These are phyloP conservation scores for Gryllus longicercus DNA, from an alignment of 2,888 invertebrate species.

Conservation along the genomic window DNA sequence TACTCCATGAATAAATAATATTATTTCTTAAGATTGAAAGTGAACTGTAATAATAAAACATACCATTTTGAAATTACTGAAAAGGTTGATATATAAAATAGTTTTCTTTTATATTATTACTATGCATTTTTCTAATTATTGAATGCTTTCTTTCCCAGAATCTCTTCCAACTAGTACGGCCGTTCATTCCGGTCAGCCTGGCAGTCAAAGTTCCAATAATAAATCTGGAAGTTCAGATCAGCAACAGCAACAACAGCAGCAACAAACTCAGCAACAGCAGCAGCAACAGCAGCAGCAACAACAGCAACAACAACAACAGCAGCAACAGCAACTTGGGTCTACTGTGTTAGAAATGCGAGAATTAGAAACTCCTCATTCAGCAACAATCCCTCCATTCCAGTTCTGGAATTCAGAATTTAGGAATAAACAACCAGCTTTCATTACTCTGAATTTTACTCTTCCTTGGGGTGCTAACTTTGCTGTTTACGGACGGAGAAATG, in stretches of 20 bases:
- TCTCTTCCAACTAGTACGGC: slow-evolving; percentile 69
- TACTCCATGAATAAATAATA: too few relatives aligned
- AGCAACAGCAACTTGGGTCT: slow-evolving; percentile 53
- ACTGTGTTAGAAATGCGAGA: slow-evolving; percentile 76
- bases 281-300: slow-evolving; percentile 58
- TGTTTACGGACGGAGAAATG: slow-evolving; percentile 90
- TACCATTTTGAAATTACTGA: too few relatives aligned
- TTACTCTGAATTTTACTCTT: slow-evolving; percentile 82
- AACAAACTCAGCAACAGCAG: slow-evolving; percentile 55
- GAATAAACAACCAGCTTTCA: slow-evolving; percentile 85
- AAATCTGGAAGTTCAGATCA: slow-evolving; percentile 21
- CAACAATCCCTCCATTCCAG: slow-evolving; percentile 83
- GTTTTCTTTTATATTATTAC: too few relatives aligned
- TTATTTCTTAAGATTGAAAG: too few relatives aligned
- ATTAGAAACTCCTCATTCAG: slow-evolving; percentile 76
- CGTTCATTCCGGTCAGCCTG: slow-evolving; percentile 58
- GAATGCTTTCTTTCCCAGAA: slow-evolving; percentile 51
- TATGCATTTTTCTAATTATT: not conserved
- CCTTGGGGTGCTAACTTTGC: slow-evolving; percentile 94
- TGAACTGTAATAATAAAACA: too few relatives aligned
- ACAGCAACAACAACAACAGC: slow-evolving; percentile 48
- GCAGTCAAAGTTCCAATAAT: slow-evolving; percentile 26
- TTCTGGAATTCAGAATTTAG: slow-evolving; percentile 92
- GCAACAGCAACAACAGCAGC: slow-evolving; percentile 51
- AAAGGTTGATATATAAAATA: too few relatives aligned